These are phyloP conservation scores for Probosciger aterrimus DNA, from an alignment of 2,113 vertebrate species.

Conservation along the genomic window DNA sequence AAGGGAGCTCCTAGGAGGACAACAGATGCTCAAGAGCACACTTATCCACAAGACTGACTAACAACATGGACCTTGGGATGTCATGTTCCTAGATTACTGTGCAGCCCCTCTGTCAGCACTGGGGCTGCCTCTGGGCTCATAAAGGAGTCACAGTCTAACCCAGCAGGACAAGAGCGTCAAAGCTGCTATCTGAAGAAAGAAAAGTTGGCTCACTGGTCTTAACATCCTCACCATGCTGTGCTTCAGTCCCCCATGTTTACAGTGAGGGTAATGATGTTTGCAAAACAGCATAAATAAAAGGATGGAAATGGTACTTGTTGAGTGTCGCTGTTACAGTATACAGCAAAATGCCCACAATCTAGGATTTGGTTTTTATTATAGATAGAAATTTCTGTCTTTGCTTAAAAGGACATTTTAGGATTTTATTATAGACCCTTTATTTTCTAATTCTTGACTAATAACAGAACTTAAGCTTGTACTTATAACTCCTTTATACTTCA, in stretches of 20 bases:
- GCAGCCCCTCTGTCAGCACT: accelerated
- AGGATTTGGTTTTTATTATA: background rate
- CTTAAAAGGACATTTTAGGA: background rate
- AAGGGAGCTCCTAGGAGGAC: background rate
- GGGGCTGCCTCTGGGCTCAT: background rate
- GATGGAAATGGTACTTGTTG: background rate
- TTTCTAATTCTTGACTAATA: background rate
- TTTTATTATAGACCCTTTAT: background rate
- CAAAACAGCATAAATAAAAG: background rate
- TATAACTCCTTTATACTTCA: background rate
- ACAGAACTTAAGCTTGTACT: background rate
- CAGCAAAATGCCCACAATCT: background rate
- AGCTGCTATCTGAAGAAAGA: background rate
- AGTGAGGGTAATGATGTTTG: background rate
- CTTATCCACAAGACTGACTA: background rate
- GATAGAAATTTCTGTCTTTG: background rate
- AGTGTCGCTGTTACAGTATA: background rate
- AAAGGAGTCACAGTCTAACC: background rate
- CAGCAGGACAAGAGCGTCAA: background rate
- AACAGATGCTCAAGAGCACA: background rate
- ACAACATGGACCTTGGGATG: background rate
- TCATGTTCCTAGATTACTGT: background rate
- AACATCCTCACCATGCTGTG: accelerated
- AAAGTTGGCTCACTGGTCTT: background rate
- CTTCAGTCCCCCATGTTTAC: slow-evolving; percentile 3